Base-by-base conservation (phyloP, 2,888 invertebrate species). In the Clitarchus hookeri region DNA sequence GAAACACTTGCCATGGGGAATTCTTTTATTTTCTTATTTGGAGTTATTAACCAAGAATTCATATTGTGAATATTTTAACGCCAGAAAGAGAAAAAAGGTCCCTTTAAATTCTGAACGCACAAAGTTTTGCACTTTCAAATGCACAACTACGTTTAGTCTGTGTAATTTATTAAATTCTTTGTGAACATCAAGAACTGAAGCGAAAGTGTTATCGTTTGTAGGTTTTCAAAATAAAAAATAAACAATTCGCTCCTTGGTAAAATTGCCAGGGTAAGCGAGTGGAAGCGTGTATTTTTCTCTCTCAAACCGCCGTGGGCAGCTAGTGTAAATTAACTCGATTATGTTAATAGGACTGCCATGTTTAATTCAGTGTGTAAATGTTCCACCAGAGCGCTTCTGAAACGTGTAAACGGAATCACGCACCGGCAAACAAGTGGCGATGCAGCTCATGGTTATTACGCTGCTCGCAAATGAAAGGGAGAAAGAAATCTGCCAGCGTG, bases 281-380 rank as follows among this genome's bases (percentile, higher is more conserved):
- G 8, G 16, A 65, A 65, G 16, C 65, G 16, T 65, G 16, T 65
- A 23, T 23, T 65, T 65, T n/a, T 65, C 8, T 23, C n/a, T 65
- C n/a, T 65, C 65, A 23, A 6, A 65, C 23, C 65, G n/a, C 65
- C 65, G n/a, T 23, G 65, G n/a, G 65, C n/a, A 12, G n/a, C 65
- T n/a, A 65, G n/a, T 65, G 65, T 65, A 65, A 65, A 65, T 65
- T 19, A 65, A 65, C 65, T 65, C 65, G 65, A 65, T 65, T n/a
- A 65, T 65, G 65, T 65, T 65, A 65, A 65, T 65, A 65, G 12
- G 65, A 65, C 65, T 16, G 23, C 65, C 65, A 65, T 65, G 65
- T 65, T 65, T 65, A 65, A 65, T 65, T 65, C 65, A 65, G 65
- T 65, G 65, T 65, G 65, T 11, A 16, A 65, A 65, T 65, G 19